These are phyloP conservation scores for Athalia circularis DNA, from an alignment of 2,888 invertebrate genomes.

Conservation along the genomic window DNA sequence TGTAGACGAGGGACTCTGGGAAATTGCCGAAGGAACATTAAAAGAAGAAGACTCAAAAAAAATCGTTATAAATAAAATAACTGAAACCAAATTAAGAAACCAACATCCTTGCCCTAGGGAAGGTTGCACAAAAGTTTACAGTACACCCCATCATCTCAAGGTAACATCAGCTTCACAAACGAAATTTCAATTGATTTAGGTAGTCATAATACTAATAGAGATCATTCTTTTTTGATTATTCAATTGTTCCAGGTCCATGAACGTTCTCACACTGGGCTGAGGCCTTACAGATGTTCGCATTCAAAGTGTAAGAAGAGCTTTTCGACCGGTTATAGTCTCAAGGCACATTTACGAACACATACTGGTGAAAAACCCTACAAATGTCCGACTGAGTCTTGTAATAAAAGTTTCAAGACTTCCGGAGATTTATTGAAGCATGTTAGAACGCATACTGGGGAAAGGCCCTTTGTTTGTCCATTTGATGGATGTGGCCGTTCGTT, in stretches of 20 bases:
- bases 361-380: conserved; percentile 79
- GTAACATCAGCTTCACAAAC: conserved; percentile 61
- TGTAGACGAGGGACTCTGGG: conserved; percentile 63
- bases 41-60: conserved; percentile 63
- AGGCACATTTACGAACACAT: conserved; percentile 78
- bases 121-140: conserved; percentile 75
- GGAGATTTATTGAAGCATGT: conserved; percentile 79
- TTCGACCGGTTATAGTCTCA: conserved; percentile 77
- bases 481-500: conserved; percentile 81
- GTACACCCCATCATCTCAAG: conserved; percentile 75
- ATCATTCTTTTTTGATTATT: background rate
- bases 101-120: conserved; percentile 73
- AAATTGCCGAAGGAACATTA: conserved; percentile 62
- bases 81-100: conserved; percentile 57
- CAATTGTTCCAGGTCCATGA: conserved; percentile 74
- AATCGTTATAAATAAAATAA: conserved; percentile 64
- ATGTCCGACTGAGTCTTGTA: conserved; percentile 76
- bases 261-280: conserved; percentile 75
- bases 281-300: conserved; percentile 75
- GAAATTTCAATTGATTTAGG: background rate
- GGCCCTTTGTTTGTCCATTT: conserved; percentile 68
- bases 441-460: conserved; percentile 77
- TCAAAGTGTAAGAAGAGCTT: conserved; percentile 76
- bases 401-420: conserved; percentile 79
- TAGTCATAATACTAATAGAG: background rate